Base-by-base conservation (phyloP, 2,113 vertebrate genomes). In the Cottus gobio region DNA sequence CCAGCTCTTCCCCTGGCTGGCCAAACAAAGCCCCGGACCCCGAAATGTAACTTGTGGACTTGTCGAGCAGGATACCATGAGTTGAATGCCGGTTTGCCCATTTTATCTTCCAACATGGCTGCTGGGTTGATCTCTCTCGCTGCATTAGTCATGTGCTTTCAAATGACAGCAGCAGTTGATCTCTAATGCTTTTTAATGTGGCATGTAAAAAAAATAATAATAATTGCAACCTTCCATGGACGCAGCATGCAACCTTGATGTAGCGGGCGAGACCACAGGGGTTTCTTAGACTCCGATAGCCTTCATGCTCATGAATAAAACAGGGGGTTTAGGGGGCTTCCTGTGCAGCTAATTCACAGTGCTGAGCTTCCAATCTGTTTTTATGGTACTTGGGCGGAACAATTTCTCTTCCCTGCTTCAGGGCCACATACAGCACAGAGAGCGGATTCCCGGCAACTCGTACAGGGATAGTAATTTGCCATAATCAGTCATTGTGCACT, bases 251-350 rank as follows among this genome's bases (percentile, higher is more conserved):
- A 94, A 95, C 93, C 94, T 95, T 94, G 91, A 94, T 95, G 93
- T 91, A 83, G 91, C 90, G 76, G 87, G 88, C 77, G 52, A 91
- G 90, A 95, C 94, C 93, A 93, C 93, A 89, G 95, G 95, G 94
- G 94, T 94, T 95, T 95, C 93, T 93, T 89, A 85, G 88, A 83
- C 87, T 92, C 82, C 84, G 89, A 93, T 93, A 95, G 93, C 87
- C 90, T 94, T 93, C 89, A 93, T 92, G 93, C 93, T 94, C 94
- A 95, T 95, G 95, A 95, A 95, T 95, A 95, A 95, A 95, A 95
- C 92, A 94, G 84, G 84, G 91, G 94, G 91, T 95, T 94, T 95
- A 95, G 92, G 92, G 92, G 91, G 93, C 91, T 95, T 95, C 94
- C 93, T 92, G 92, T 93, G 94, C 92, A 90, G 90, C 91, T 95